Evolutionary conservation across 2,113 vertebrate species (phyloP).

Genomic region (Larimichthys crocea): DNA sequence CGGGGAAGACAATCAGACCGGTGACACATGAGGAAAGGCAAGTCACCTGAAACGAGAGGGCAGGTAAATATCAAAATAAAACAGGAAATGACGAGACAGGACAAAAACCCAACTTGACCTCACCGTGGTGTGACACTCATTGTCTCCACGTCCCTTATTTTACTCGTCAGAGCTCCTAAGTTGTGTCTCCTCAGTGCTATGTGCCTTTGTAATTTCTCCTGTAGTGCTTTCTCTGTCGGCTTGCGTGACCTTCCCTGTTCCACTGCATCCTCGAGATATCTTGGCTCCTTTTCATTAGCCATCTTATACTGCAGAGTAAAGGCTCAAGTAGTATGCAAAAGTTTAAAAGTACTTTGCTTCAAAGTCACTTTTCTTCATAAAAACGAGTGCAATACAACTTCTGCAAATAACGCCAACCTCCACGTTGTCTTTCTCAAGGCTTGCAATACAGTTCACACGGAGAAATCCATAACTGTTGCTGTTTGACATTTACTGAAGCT

Average conservation of each 20-base stretch:
- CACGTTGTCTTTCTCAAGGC: too few species aligned
- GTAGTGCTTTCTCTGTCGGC: neutral
- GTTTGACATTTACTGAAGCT: neutral
- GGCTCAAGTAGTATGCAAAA: neutral
- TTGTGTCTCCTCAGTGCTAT: neutral
- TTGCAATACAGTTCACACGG: too few species aligned
- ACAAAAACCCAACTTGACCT: too few species aligned
- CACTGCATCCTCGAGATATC: neutral
- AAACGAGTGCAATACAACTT: neutral
- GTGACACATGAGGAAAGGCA: too few species aligned
- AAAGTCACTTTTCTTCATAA: neutral
- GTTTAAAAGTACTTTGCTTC: neutral
- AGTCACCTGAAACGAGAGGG: too few species aligned
- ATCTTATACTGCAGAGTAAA: neutral
- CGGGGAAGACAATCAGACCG: too few species aligned
- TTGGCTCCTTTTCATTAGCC: neutral
- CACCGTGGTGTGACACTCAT: too few species aligned
- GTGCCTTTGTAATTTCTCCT: neutral
- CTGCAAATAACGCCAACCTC: neutral
- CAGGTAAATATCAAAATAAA: too few species aligned
- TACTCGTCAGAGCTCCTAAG: neutral
- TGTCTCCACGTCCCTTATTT: too few species aligned
- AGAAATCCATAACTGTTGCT: neutral
- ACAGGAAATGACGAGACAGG: too few species aligned
- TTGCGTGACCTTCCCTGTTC: neutral